Evolutionary conservation across 2,113 vertebrate genomes (phyloP).

Genomic region (Upupa epops): DNA sequence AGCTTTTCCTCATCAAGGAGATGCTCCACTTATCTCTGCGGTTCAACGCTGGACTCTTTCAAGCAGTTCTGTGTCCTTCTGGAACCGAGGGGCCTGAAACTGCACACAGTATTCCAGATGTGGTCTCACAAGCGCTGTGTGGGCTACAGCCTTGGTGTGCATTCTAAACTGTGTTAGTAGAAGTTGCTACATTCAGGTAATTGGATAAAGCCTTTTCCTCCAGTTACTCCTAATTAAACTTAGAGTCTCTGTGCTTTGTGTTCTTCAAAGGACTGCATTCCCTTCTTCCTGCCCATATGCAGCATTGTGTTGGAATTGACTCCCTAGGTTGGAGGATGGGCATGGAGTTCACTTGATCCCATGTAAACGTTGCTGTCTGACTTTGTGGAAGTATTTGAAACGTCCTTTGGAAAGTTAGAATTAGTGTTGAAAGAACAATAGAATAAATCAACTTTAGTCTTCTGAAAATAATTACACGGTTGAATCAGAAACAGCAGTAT

Average conservation of each 20-base stretch:
- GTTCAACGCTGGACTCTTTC: too few species aligned
- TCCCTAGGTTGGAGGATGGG: neutral
- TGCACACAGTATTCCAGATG: too few species aligned
- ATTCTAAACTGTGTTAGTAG: neutral
- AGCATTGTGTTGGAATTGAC: neutral
- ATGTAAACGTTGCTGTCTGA: neutral
- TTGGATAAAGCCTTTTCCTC: neutral
- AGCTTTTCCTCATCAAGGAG: too few species aligned
- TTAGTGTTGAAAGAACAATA: neutral
- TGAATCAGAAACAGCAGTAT: neutral
- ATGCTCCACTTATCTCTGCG: too few species aligned
- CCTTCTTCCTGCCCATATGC: neutral
- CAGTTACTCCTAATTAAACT: neutral
- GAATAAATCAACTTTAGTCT: neutral
- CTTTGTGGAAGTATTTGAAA: neutral
- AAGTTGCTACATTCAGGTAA: neutral
- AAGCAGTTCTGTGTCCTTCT: too few species aligned
- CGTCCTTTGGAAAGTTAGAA: slow-evolving; percentile 38
- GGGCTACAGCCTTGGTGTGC: neutral
- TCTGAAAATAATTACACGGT: neutral
- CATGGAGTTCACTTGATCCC: neutral
- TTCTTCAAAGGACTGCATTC: neutral
- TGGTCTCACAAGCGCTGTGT: too few species aligned
- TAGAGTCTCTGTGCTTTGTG: neutral
- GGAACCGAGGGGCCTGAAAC: too few species aligned